A percentile compares a stretch with the other conserved stretches of the same genome.
Evolutionary conservation across 2,113 vertebrate species (phyloP).

Genomic region (Uria lomvia): DNA sequence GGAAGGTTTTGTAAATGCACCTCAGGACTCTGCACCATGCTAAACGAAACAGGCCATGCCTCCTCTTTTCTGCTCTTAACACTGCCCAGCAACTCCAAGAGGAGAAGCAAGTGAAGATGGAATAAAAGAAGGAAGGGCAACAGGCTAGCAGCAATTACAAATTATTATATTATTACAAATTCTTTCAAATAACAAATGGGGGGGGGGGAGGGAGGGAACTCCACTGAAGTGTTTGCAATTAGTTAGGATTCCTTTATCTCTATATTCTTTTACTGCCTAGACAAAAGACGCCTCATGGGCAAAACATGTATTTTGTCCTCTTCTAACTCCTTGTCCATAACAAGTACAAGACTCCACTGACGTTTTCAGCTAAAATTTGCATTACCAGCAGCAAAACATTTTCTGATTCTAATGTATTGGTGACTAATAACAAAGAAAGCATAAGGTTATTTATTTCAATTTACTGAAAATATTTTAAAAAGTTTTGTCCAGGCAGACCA

Average conservation of each 20-base stretch:
- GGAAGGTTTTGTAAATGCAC: not conserved
- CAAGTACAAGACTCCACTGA: not conserved
- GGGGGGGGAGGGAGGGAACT: not conserved
- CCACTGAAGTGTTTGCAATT: not conserved
- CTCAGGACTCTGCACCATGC: not conserved
- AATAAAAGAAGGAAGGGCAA: not conserved
- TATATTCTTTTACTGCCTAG: not conserved
- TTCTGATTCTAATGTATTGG: not conserved
- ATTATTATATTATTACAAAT: no score
- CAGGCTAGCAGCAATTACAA: not conserved
- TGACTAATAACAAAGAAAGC: not conserved
- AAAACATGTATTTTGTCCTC: not conserved
- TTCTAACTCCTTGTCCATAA: not conserved
- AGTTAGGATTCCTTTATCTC: not conserved
- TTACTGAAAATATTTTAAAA: not conserved
- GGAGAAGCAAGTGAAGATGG: not conserved
- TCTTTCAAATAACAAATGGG: no score
- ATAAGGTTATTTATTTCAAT: not conserved
- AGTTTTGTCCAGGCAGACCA: not conserved
- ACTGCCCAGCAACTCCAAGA: not conserved
- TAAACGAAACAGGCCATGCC: accelerated
- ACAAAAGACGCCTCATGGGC: not conserved
- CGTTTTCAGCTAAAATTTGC: not conserved
- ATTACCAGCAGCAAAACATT: not conserved
- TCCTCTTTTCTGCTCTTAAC: not conserved